Evolutionary conservation across 1,140 invertebrate genomes (phyloP).

Genomic region (Drosophila neocordata): DNA sequence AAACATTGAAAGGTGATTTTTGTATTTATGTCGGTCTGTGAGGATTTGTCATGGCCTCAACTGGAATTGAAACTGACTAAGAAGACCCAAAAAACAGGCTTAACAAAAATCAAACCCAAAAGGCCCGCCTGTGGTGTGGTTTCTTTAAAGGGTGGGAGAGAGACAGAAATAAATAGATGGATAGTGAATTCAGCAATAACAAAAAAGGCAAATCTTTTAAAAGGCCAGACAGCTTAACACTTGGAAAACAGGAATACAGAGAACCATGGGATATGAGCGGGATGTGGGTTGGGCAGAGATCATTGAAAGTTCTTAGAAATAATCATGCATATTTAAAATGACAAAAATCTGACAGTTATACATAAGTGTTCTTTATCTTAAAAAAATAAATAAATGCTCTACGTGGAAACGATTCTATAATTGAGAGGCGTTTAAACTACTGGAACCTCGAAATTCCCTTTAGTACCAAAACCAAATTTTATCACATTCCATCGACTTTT

Average conservation of each 20-base stretch:
- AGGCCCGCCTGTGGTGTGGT: constrained; percentile 60
- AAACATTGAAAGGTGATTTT: constrained; percentile 67
- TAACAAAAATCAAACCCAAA: neutral
- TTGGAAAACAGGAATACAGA: constrained; percentile 33
- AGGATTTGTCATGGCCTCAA: constrained; percentile 67
- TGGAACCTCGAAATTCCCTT: too few relatives aligned
- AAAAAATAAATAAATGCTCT: too few relatives aligned
- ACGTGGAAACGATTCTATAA: too few relatives aligned
- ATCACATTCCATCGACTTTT: too few relatives aligned
- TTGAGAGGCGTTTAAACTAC: too few relatives aligned
- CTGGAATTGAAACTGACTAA: constrained; percentile 27
- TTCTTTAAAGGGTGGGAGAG: constrained; percentile 21
- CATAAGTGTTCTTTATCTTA: too few relatives aligned
- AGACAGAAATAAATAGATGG: constrained; percentile 19
- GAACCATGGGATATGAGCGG: constrained; percentile 25
- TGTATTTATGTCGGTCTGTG: constrained; percentile 57
- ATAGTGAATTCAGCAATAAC: constrained; percentile 33
- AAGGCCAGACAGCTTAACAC: constrained; percentile 41
- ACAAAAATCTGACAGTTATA: neutral
- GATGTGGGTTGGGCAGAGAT: constrained; percentile 22
- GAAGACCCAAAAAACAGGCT: constrained; percentile 11
- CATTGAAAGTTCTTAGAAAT: constrained; percentile 11
- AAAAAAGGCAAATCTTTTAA: constrained; percentile 31
- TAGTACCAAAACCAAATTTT: too few relatives aligned
- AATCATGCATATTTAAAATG: neutral